phyloP scores from a whole-genome alignment of 2,113 vertebrate species.

The Spilogale gracilis region DNA sequence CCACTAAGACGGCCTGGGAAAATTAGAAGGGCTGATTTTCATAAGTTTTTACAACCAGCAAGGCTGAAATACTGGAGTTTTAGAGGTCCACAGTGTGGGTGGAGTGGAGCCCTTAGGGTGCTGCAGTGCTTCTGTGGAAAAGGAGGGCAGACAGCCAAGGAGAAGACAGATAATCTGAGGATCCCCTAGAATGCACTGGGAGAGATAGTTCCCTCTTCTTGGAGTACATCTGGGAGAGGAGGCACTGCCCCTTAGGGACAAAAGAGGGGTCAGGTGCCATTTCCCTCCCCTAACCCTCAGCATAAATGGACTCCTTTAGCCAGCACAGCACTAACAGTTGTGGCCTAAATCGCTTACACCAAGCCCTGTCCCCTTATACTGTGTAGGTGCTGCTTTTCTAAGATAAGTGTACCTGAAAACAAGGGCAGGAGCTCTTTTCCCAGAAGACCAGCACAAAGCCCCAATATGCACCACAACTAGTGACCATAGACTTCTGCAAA shows the following conservation, averaged over 20 bases:
- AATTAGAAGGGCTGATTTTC: no score
- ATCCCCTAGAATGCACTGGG: background rate
- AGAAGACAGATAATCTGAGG: background rate
- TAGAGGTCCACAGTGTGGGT: background rate
- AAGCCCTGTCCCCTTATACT: background rate
- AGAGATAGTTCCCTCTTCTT: background rate
- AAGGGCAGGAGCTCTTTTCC: background rate
- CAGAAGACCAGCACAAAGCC: background rate
- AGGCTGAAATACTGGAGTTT: no score
- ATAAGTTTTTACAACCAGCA: no score
- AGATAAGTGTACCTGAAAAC: background rate
- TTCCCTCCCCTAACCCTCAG: background rate
- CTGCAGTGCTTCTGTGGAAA: background rate
- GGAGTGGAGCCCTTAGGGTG: background rate
- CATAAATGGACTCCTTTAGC: background rate
- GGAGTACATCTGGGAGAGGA: background rate
- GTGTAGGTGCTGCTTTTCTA: background rate
- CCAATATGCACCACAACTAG: background rate
- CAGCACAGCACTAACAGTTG: background rate
- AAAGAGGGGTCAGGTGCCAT: background rate
- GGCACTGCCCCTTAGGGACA: background rate
- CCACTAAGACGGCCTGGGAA: no score
- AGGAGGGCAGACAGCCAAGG: background rate
- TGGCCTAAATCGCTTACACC: background rate
- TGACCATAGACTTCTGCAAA: background rate